Evolutionary conservation across 2,888 invertebrate species (phyloP), one percentile per base, ranked within the genome.

Genomic region (Reticulitermes lucifugus): DNA sequence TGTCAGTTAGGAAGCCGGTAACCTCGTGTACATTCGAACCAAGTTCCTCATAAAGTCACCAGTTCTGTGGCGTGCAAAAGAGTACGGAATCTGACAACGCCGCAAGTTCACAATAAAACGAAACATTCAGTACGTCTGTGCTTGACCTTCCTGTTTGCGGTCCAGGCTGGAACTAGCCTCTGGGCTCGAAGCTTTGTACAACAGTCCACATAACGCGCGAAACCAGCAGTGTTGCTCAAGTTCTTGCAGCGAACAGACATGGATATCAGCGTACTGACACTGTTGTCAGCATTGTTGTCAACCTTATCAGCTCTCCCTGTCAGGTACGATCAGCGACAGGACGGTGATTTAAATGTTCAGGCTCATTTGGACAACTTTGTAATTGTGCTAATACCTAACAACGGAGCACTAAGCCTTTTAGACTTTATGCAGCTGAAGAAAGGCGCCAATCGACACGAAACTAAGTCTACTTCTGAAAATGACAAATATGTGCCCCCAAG

Each of bases 351-450:
- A 87, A 96, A 97, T 90, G 92, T 96, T 21, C 93, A 94, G 83
- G 95, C 95, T 0, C 95, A 96, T 89, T 91, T 96, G 18, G 94
- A 96, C 87, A 96, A 96, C 89, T 93, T 96, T 87, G 91, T 96
- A 87, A 91, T 96, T 83, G 90, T 96, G 46, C 90, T 96, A n/a
- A 93, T 94, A 0, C 91, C 94, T 51, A 93, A 91, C 21, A 94
- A 89, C 65, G 86, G 83, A 12, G 95, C 90, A 2, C 93, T 91
- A 35, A 77, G 73, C 22, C 51, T 82, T 12, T 55, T 83, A 41
- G 84, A 84, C 29, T 21, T 83, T 12, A n/a, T 71, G 18, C 59
- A 80, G 29, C 70, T 55, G 43, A 75, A 46, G 83, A 94, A 94
- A 0, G 93, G 18, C 25, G 79, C n/a, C 79, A 21, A 51, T 46